Evolutionary conservation across 2,113 vertebrate species (phyloP).

Genomic region (Setophaga kirtlandii): DNA sequence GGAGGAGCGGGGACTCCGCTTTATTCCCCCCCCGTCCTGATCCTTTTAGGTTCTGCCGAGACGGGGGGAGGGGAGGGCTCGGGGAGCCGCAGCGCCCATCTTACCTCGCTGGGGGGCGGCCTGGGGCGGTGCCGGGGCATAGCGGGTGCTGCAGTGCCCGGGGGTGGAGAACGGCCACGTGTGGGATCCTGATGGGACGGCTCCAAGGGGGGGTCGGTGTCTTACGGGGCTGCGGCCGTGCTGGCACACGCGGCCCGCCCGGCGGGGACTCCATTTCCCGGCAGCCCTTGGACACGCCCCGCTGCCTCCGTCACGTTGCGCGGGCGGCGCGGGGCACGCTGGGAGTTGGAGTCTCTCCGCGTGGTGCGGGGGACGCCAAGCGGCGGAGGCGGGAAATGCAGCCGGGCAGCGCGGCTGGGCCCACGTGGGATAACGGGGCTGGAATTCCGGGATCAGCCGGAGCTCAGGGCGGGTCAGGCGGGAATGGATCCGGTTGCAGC

Average conservation of each 20-base stretch:
- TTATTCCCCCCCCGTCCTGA: fast-evolving
- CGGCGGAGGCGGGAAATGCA: not conserved
- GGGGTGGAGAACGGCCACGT: not conserved
- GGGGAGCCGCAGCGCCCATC: not conserved
- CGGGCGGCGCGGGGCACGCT: not conserved
- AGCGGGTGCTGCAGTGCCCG: not conserved
- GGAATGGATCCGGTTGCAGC: fast-evolving
- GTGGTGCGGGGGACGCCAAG: not conserved
- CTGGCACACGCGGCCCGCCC: not conserved
- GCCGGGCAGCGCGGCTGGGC: fast-evolving
- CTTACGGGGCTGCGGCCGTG: not conserved
- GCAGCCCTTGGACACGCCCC: not conserved
- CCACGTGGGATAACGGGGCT: not conserved
- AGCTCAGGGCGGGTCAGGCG: fast-evolving
- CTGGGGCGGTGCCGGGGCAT: not conserved
- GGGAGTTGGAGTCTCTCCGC: not conserved
- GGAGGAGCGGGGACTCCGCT: fast-evolving
- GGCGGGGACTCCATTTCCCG: not conserved
- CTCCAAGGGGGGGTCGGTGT: not conserved
- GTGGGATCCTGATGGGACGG: not conserved
- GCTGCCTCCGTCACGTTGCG: fast-evolving
- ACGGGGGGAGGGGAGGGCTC: not conserved
- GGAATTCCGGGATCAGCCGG: fast-evolving
- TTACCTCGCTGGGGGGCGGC: not conserved
- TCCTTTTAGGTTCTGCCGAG: not conserved